Percentiles rank a stretch among this genome's conserved stretches.
Evolutionary conservation across 2,888 invertebrate species (phyloP).

Genomic region (Hemaris fuciformis): DNA sequence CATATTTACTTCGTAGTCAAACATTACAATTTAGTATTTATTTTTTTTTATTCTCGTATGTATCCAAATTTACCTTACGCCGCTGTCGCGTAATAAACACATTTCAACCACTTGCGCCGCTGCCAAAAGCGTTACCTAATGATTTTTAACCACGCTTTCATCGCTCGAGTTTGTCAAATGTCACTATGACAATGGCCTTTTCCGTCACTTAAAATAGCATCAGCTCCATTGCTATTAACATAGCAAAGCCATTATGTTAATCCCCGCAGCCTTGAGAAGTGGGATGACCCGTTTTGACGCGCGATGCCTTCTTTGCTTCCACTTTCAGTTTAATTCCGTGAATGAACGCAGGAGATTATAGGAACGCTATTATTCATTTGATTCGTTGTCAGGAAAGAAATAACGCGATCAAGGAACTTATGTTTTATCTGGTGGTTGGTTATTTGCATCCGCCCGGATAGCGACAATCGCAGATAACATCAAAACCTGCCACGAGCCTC

Average conservation of each 20-base stretch:
- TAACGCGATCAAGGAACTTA: too few species aligned
- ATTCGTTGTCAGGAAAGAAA: too few species aligned
- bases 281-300: conserved; percentile 9
- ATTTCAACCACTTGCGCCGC: conserved; percentile 18
- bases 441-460: too few species aligned
- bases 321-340: not conserved
- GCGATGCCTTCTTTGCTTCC: not conserved
- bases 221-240: conserved; percentile 19
- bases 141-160: conserved; percentile 41
- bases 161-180: conserved; percentile 29
- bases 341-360: not conserved
- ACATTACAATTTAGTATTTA: too few species aligned
- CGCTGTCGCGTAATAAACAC: conserved; percentile 17
- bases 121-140: conserved; percentile 42
- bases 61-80: not conserved
- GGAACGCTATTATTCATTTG: not conserved
- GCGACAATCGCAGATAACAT: too few species aligned
- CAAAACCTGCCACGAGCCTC: too few species aligned
- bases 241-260: conserved; percentile 23
- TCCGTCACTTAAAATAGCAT: conserved; percentile 13
- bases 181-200: conserved; percentile 30
- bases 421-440: too few species aligned
- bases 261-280: not conserved
- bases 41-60: too few species aligned
- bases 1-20: too few species aligned